Base-by-base conservation (phyloP, 2,888 invertebrate species). In the Aspidapion aeneum region DNA sequence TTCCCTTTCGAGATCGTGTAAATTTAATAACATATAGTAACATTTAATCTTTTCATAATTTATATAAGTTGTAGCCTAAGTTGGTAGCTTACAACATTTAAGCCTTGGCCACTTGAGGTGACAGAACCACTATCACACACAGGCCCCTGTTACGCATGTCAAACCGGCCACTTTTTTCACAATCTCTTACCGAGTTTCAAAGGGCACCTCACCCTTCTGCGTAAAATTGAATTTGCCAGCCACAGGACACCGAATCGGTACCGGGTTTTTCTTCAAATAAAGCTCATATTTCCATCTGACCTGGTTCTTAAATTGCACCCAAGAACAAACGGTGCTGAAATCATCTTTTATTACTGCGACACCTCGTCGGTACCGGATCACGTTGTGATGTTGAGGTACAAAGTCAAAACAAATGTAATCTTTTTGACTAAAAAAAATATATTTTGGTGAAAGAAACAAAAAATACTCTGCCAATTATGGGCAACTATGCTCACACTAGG, bases 351-450 rank as follows among this genome's bases (percentile, higher is more conserved):
- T 96, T 71, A 95, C 93, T 1, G 95, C 95, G 58, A 93, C 76
- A 3, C 95, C 94, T 80, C 89, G 90, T 49, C 94, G 86, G 79
- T 92, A 98, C 70, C 98, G 84, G 71, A 98, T 96, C 63, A 98
- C 85, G 78, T 97, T 98, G 78, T 97, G 97, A 82, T 98, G 97
- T 62, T 94, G 89, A 0, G 96, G 94, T 58, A 97, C 90, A 78
- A 98, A 96, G 77, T 98, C 96, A 73, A 97, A 97, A 76, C 98
- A 98, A 5, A 97, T 89, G 77, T 93, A 98, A 86, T 98, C 98
- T 75, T 96, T 96, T 81, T 98, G 98, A 79, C 97, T 90, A 76
- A 70, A 82, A 80, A 66, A 60, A 21, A n/a, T n/a, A n/a, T n/a
- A n/a, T n/a, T n/a, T n/a, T n/a, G n/a, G n/a, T n/a, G n/a, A n/a